Evolutionary conservation across 2,888 invertebrate genomes (phyloP).

Genomic region (Drosophila pseudotakahashii): DNA sequence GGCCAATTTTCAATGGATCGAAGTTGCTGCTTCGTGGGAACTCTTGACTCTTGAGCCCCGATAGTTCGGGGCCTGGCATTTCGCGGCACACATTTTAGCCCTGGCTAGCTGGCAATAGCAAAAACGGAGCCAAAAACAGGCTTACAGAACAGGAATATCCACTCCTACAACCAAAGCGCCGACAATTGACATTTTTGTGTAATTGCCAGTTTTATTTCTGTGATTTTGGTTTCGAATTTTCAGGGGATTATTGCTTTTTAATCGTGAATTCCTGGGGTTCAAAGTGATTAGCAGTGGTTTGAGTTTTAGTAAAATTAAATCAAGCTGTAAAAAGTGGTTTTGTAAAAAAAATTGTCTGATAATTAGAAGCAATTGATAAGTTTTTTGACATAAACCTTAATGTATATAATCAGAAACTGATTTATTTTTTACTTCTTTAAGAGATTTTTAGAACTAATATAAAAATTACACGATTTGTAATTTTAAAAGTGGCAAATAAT

Average conservation of each 20-base stretch:
- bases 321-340: neutral
- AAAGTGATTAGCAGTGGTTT: neutral
- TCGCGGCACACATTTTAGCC: constrained; percentile 66
- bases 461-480: too few species aligned
- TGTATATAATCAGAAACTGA: neutral
- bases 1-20: constrained; percentile 65
- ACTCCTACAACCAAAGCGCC: constrained; percentile 78
- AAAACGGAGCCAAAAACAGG: constrained; percentile 59
- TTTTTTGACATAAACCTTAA: neutral
- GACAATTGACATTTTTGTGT: constrained; percentile 57
- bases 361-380: too few species aligned
- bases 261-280: neutral
- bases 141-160: constrained; percentile 83
- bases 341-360: neutral
- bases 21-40: constrained; percentile 59
- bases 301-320: neutral
- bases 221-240: constrained; percentile 1
- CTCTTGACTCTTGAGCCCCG: constrained; percentile 57
- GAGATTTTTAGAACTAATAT: too few species aligned
- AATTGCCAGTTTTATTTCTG: constrained; percentile 36
- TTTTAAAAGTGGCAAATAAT: too few species aligned
- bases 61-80: constrained; percentile 42
- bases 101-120: constrained; percentile 34
- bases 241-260: constrained; percentile 4
- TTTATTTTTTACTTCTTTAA: too few species aligned